Evolutionary conservation across 2,113 vertebrate genomes (phyloP).

Genomic region (Geococcyx californianus): DNA sequence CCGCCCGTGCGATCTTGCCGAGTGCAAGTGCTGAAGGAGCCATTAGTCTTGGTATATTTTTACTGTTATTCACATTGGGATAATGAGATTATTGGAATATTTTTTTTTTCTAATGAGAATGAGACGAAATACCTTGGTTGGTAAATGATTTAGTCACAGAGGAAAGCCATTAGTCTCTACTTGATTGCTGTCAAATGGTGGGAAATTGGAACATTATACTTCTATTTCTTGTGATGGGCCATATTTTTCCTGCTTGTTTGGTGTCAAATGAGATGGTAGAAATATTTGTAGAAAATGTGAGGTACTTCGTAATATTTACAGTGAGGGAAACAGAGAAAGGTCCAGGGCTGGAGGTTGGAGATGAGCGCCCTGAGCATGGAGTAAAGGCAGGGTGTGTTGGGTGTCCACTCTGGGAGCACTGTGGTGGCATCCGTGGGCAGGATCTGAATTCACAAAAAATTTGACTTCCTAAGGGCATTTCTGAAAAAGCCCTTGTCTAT

Average conservation of each 20-base stretch:
- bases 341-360: background rate
- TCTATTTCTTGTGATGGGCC: slow-evolving; percentile 80
- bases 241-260: slow-evolving; percentile 70
- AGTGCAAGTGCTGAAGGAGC: slow-evolving; percentile 57
- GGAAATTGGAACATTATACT: slow-evolving; percentile 82
- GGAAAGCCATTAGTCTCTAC: slow-evolving; percentile 84
- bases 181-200: slow-evolving; percentile 88
- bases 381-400: background rate
- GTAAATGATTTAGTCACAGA: slow-evolving; percentile 84
- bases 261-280: slow-evolving; percentile 51
- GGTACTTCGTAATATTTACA: background rate
- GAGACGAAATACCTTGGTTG: slow-evolving; percentile 85
- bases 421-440: background rate
- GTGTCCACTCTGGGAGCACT: background rate
- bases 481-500: background rate
- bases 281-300: slow-evolving; percentile 5
- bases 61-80: slow-evolving; percentile 83
- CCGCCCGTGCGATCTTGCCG: slow-evolving; percentile 65
- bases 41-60: slow-evolving; percentile 84
- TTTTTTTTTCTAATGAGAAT: slow-evolving; percentile 87
- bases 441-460: background rate
- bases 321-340: background rate
- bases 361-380: background rate
- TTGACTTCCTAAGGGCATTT: background rate
- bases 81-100: slow-evolving; percentile 89